A percentile compares a stretch with the other conserved stretches of the same genome.
phyloP scores from a whole-genome alignment of 2,797 vertebrate genomes.

The Lacerta bilineata region DNA sequence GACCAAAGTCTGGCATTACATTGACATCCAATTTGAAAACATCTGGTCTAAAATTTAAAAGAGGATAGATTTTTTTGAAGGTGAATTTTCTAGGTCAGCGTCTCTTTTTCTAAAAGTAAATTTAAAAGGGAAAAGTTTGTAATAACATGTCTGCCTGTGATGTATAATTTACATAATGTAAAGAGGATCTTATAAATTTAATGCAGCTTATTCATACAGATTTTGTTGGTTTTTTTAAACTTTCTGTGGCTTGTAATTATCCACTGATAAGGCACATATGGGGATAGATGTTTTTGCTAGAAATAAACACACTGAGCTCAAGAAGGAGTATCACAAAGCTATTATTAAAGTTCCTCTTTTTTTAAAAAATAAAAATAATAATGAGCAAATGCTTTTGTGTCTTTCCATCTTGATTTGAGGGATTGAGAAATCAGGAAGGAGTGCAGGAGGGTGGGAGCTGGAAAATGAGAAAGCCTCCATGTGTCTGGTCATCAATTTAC shows the following conservation, averaged over 20 bases:
- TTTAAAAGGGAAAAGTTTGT: background rate
- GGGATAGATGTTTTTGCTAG: conserved; percentile 37
- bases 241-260: background rate
- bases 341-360: conserved; percentile 31
- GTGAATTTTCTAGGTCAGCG: conserved; percentile 21
- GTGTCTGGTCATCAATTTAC: background rate
- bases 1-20: background rate
- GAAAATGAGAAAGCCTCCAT: background rate
- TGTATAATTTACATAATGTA: conserved; percentile 37
- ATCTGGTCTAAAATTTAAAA: background rate
- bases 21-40: conserved; percentile 11
- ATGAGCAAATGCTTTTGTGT: conserved; percentile 32
- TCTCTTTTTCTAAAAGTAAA: background rate
- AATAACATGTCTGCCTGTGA: conserved; percentile 17
- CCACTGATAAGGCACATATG: conserved; percentile 38
- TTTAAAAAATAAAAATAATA: background rate
- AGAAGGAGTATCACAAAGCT: conserved; percentile 22
- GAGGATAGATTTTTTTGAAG: background rate
- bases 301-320: conserved; percentile 14
- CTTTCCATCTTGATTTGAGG: conserved; percentile 26
- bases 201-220: conserved; percentile 15
- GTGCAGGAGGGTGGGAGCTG: background rate
- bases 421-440: background rate
- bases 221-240: background rate
- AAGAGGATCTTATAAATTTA: conserved; percentile 40